phyloP scores from a whole-genome alignment of 2,797 vertebrate genomes.

The Spinus olivaceus region DNA sequence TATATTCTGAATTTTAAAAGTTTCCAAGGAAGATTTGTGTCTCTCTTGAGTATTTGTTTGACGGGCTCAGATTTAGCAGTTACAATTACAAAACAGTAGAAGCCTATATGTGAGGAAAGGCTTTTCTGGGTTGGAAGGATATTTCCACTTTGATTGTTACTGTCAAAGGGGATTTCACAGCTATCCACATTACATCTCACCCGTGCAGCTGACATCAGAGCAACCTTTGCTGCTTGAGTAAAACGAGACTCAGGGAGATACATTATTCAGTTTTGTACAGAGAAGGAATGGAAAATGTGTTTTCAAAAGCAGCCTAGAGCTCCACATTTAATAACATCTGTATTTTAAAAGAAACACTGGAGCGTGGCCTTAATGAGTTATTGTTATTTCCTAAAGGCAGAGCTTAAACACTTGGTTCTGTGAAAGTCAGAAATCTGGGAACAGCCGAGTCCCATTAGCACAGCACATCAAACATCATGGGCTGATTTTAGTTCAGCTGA shows the following conservation, averaged over 20 bases:
- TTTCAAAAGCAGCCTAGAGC: neutral
- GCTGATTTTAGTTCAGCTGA: neutral
- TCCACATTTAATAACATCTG: neutral
- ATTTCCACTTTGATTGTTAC: slow-evolving; percentile 15
- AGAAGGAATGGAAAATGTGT: neutral
- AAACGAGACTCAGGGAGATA: neutral
- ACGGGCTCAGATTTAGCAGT: neutral
- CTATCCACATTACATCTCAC: neutral
- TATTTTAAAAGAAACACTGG: neutral
- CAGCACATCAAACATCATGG: neutral
- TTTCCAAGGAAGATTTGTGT: neutral
- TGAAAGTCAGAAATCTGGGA: slow-evolving; percentile 1
- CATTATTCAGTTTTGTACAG: neutral
- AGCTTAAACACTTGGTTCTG: neutral
- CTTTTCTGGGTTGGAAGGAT: neutral
- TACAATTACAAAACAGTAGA: neutral
- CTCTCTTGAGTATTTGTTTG: neutral
- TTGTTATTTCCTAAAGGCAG: slow-evolving; percentile 8
- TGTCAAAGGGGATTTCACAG: slow-evolving; percentile 40
- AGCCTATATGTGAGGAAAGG: neutral
- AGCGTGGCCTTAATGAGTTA: neutral
- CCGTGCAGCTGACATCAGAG: neutral
- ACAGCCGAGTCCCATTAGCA: neutral
- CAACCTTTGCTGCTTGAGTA: slow-evolving; percentile 3
- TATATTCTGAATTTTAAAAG: neutral